Conservation (phyloP, 2,113 vertebrate species). For the Mormyrus iriodes region DNA sequence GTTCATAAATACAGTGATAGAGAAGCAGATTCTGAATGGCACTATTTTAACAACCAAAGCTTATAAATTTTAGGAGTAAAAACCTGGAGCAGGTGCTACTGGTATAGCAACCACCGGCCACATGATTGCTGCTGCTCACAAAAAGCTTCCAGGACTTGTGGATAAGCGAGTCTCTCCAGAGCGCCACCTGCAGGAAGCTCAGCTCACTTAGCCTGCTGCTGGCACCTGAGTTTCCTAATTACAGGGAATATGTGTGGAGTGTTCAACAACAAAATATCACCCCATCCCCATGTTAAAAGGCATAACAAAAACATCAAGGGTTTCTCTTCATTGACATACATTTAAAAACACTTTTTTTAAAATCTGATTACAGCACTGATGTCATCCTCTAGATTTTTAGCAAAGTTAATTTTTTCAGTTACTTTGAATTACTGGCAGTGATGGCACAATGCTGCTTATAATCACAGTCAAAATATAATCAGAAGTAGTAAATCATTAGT, state of each 20-base stretch:
- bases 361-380: neutral
- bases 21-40: neutral
- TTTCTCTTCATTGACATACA: neutral
- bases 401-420: neutral
- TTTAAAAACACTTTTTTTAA: neutral
- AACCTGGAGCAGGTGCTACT: neutral
- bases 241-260: neutral
- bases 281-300: neutral
- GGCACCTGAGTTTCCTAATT: neutral
- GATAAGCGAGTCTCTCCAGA: neutral
- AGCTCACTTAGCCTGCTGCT: neutral
- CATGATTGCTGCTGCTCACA: neutral
- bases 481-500: constrained; percentile 21
- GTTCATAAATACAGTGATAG: neutral
- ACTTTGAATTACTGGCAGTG: constrained; percentile 1
- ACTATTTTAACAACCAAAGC: neutral
- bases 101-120: neutral
- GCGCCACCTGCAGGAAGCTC: neutral
- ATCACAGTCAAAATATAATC: neutral
- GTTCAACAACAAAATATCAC: neutral
- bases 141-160: neutral
- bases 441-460: neutral
- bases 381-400: neutral
- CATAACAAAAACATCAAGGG: neutral
- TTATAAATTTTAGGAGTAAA: neutral